Base-by-base conservation (phyloP, 2,888 invertebrate genomes). In the Agrochola circellaris region DNA sequence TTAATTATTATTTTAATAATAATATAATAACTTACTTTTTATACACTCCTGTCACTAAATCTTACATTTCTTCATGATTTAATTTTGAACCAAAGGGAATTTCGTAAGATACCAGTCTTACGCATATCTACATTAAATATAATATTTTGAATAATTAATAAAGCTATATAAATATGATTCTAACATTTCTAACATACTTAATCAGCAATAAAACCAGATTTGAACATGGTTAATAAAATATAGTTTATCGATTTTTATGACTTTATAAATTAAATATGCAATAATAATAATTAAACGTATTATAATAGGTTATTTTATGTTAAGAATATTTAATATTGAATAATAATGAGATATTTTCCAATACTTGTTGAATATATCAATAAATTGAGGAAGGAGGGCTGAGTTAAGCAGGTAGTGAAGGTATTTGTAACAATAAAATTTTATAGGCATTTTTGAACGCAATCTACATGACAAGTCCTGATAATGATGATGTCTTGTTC, bases 181-280 rank as follows among this genome's bases (percentile, higher is more conserved):
- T 58, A 30, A 58, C 26, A 48, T 66, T 65, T 68, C 60, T 58
- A 30, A 58, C 26, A 54, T 64, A 81, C 79, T 77, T 45, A 34
- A 77, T 60, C 42, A 56, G 64, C 61, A 64, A 62, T 70, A 75
- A 78, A 82, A 80, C 84, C 56, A 60, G 87, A 42, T 85, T 80
- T 74, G 23, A 51, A 79, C 48, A 78, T 75, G 74, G 81, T 88
- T 76, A 86, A 86, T 88, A 89, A 83, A 84, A 80, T 66, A 73
- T 84, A 78, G 74, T 71, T 78, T 68, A 88, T 86, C 85, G 79
- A 85, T 88, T 88, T 85, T 88, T 82, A 88, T 82, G 73, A 64
- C 73, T 80, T 75, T 68, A 87, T 77, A 77, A 79, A 84, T 79
- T 69, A 85, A 75, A 85, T 83, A 77, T 73, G 62, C 60, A 26